phyloP scores from a whole-genome alignment of 2,888 invertebrate species.

The Elaeidobius kamerunicus region DNA sequence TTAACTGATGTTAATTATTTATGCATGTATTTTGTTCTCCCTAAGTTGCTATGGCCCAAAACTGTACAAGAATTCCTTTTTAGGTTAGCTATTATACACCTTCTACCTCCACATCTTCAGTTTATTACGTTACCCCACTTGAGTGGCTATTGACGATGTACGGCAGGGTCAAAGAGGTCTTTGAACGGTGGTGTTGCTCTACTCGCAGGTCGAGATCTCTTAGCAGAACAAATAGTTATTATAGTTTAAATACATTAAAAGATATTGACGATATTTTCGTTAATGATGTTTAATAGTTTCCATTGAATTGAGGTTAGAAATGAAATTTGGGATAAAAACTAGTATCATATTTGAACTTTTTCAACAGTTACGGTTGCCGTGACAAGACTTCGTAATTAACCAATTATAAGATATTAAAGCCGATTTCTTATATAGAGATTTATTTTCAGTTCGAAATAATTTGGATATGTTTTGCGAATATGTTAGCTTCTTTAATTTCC shows the following conservation, averaged over 20 bases:
- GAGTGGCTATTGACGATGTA: conserved; percentile 29
- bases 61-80: conserved; percentile 22
- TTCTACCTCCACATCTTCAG: conserved; percentile 25
- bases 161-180: conserved; percentile 24
- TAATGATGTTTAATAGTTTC: conserved; percentile 22
- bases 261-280: conserved; percentile 36
- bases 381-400: too few relatives aligned
- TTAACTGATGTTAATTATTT: too few relatives aligned
- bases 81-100: conserved; percentile 30
- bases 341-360: too few relatives aligned
- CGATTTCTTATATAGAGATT: too few relatives aligned
- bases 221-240: conserved; percentile 42
- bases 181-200: conserved; percentile 23
- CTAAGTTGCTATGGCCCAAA: too few relatives aligned
- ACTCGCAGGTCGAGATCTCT: conserved; percentile 21
- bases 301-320: conserved; percentile 7
- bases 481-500: too few relatives aligned
- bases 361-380: too few relatives aligned
- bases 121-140: conserved; percentile 30
- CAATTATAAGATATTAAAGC: background rate
- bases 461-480: too few relatives aligned
- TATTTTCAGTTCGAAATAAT: too few relatives aligned
- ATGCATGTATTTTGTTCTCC: too few relatives aligned
- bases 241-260: conserved; percentile 40
- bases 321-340: too few relatives aligned